Conservation (phyloP, 1,140 invertebrate species). For the Aplysia californica region DNA sequence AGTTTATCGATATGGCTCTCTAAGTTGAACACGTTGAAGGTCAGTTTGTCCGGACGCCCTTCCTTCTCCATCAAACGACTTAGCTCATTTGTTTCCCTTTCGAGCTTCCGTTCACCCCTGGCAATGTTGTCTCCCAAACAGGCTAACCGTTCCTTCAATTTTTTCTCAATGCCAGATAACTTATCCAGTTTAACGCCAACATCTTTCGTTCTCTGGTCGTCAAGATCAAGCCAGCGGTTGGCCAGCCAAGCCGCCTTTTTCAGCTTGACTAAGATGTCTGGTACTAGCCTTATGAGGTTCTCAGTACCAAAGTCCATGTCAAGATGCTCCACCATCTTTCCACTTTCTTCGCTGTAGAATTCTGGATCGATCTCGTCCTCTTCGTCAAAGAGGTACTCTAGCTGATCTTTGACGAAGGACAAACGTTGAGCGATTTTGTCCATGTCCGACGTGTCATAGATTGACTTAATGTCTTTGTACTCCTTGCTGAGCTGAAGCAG, state of each 20-base stretch:
- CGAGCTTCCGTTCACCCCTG: conserved; percentile 42
- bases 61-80: conserved; percentile 51
- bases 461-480: conserved; percentile 50
- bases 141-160: conserved; percentile 41
- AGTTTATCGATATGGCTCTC: conserved; percentile 33
- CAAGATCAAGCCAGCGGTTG: conserved; percentile 49
- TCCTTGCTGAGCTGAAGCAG: conserved; percentile 49
- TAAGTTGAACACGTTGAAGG: conserved; percentile 40
- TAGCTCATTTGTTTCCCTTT: conserved; percentile 42
- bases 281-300: conserved; percentile 45
- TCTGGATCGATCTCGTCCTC: conserved; percentile 49
- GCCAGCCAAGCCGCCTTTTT: conserved; percentile 51
- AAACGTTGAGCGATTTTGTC: conserved; percentile 53
- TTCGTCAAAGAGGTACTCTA: conserved; percentile 55
- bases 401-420: conserved; percentile 53
- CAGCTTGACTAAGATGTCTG: conserved; percentile 56
- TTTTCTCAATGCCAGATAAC: conserved; percentile 36
- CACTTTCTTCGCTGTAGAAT: conserved; percentile 55
- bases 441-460: conserved; percentile 56
- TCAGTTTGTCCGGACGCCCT: conserved; percentile 44
- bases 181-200: conserved; percentile 49
- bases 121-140: conserved; percentile 45
- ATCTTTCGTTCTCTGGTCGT: conserved; percentile 55
- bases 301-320: conserved; percentile 48
- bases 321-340: conserved; percentile 42